Evolutionary conservation across 2,113 vertebrate genomes (phyloP), one percentile per base, ranked within the genome.

Genomic region (Camarhynchus parvulus): DNA sequence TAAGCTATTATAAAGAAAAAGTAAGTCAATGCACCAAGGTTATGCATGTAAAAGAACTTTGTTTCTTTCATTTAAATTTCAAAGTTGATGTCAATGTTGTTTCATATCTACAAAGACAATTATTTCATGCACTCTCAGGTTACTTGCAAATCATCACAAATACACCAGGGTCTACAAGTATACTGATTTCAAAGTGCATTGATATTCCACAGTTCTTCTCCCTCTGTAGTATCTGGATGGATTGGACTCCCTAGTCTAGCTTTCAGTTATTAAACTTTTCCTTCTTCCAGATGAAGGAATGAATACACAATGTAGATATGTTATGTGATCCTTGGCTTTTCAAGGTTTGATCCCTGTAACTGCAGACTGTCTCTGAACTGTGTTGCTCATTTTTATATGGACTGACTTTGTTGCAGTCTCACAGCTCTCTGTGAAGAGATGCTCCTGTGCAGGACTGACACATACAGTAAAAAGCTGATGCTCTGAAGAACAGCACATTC

Each of bases 41-140:
- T 77, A 85, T 92, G 82, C 25, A 58, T 80, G 67, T 90, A 41
- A 87, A 92, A 83, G 69, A 75, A 90, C 52, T 88, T 81, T 56
- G 89, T 56, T 94, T 83, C 90, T 94, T 98, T 96, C 89, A 95
- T 94, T 95, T 94, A 69, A 82, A 93, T 96, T 97, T 97, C 96
- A 95, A 97, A 97, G 94, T 72, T 4, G 17, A 53, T 67, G 94
- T 95, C 97, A 92, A 56, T 73, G 53, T 64, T 82, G 67, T 93
- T 92, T 91, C 67, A 4, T 37, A 80, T 83, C 89, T 89, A 86
- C 81, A 82, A 92, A 89, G 74, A 83, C 82, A 91, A 94, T 94
- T 95, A 96, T 88, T 89, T 90, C 50, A 79, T 66, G 66, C 74
- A 20, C 56, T 87, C 84, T 77, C 83, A 89, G 86, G 73, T 92